Evolutionary conservation across 2,113 vertebrate genomes (phyloP).

Genomic region (Oreocharis arfaki): DNA sequence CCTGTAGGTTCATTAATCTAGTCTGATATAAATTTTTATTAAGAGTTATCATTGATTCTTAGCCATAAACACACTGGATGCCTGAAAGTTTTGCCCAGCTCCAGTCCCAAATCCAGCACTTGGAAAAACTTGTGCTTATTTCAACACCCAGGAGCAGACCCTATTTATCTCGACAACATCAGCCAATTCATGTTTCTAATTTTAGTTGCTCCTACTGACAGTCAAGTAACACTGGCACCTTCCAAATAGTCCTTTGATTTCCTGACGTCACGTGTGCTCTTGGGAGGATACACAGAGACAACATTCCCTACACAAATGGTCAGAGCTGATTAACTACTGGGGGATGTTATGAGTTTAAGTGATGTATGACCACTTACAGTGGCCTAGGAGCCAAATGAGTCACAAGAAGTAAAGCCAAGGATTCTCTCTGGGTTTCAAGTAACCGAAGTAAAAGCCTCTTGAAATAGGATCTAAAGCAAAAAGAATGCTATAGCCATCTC

Average conservation of each 20-base stretch:
- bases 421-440: background rate
- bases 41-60: background rate
- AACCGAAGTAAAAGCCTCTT: background rate
- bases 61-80: background rate
- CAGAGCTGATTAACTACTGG: background rate
- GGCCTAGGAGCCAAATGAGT: background rate
- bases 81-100: background rate
- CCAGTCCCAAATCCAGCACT: background rate
- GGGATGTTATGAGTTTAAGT: background rate
- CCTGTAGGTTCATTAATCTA: background rate
- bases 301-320: background rate
- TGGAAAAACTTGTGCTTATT: background rate
- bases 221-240: background rate
- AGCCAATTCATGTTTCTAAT: background rate
- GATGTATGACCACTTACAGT: background rate
- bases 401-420: background rate
- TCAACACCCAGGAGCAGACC: background rate
- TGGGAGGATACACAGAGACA: background rate
- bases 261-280: background rate
- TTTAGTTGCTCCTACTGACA: background rate
- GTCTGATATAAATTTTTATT: background rate
- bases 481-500: background rate
- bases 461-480: conserved; percentile 1
- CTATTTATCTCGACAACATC: background rate
- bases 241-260: background rate